Base-by-base conservation (phyloP, 1,140 invertebrate genomes). In the Wasmannia auropunctata region DNA sequence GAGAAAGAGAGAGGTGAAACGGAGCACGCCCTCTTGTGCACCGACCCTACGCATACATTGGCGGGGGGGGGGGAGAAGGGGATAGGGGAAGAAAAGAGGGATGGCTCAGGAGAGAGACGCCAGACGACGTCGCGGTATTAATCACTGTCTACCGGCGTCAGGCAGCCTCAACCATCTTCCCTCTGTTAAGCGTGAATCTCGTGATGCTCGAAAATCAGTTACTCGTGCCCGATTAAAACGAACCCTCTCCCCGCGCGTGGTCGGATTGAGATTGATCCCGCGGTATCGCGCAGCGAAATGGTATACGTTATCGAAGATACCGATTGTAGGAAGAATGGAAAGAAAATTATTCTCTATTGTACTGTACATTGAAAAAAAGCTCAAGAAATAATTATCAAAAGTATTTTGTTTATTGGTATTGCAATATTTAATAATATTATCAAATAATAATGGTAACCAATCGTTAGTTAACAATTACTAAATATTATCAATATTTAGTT, bases 41-140 rank as follows among this genome's bases (percentile, higher is more conserved):
- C n/a, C 87, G 81, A 83, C 51, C 87, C 87, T 70, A 75, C 88
- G 81, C 87, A 60, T 79, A 88, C 85, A 77, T 86, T 60, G 88
- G 25, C 86, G 86, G 76, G 77, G 58, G 56, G 81, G 91, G 58
- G 40, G 89, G 65, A 16, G 74, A 4, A 34, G 77, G 58, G 56
- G 81, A n/a, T n/a, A 56, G 83, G 91, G 58, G 37, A 88, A 65
- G 34, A 56, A 8, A 43, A 43, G 37, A 43, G 56, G 25, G 91
- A 89, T 58, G 92, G 43, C 25, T 16, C 65, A 65, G 92, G 92
- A 94, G 92, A 91, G 91, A 94, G 92, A 93, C 92, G 93, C 92
- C 86, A 94, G 94, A 93, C 92, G 94, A 94, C 93, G 92, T 93
- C 91, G 74, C 90, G 90, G 92, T 94, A 95, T 95, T 95, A 94